These are phyloP conservation scores for Pachycephus smyrnensis DNA, from an alignment of 2,888 invertebrate genomes.

Conservation along the genomic window DNA sequence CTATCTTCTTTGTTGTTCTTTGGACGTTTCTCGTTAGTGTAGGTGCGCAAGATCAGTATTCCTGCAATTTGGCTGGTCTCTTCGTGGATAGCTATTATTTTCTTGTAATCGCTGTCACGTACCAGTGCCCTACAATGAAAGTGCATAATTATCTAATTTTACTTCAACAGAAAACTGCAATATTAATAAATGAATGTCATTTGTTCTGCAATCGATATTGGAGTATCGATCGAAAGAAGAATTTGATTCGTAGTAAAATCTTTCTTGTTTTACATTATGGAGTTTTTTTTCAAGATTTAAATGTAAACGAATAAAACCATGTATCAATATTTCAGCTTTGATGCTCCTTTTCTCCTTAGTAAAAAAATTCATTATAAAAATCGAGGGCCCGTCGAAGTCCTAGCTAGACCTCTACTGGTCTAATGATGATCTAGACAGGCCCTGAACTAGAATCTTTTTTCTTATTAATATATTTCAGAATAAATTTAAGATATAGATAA, in stretches of 20 bases:
- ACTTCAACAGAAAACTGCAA: too few species aligned
- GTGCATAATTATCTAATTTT: too few species aligned
- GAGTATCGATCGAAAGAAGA: neutral
- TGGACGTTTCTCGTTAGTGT: neutral
- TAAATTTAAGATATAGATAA: neutral
- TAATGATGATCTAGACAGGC: neutral
- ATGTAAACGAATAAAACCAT: too few species aligned
- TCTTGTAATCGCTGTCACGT: neutral
- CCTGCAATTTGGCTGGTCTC: constrained; percentile 9
- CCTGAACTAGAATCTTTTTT: neutral
- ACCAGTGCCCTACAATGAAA: neutral
- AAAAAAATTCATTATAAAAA: neutral
- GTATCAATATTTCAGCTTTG: too few species aligned
- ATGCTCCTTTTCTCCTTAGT: too few species aligned
- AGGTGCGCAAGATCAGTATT: neutral
- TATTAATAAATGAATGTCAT: neutral
- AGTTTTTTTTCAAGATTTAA: too few species aligned
- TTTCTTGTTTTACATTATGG: too few species aligned
- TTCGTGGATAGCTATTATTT: constrained; percentile 11
- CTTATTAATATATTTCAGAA: neutral
- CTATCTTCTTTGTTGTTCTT: neutral
- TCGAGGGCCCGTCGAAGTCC: neutral
- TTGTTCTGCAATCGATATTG: neutral
- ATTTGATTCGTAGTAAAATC: neutral
- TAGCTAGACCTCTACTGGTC: neutral